Evolutionary conservation across 2,797 vertebrate species (phyloP).

Genomic region (Anguilla pacifica): DNA sequence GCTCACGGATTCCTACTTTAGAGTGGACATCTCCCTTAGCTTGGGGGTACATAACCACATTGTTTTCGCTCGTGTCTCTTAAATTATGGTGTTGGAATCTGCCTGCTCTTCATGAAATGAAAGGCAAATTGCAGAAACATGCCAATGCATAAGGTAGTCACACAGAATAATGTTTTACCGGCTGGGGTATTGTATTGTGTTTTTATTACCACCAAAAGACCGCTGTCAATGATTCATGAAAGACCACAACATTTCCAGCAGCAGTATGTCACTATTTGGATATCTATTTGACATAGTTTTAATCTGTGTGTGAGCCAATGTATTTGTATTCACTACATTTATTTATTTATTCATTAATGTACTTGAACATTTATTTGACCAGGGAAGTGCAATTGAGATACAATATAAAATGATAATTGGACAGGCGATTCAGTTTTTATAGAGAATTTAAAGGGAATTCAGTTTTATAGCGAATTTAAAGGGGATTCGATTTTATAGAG

Average conservation of each 20-base stretch:
- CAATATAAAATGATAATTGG: background rate
- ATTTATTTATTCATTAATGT: background rate
- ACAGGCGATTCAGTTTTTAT: background rate
- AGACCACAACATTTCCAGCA: background rate
- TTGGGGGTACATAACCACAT: background rate
- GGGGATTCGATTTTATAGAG: no score
- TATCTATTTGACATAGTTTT: background rate
- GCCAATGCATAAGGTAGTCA: background rate
- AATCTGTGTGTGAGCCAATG: background rate
- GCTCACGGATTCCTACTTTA: background rate
- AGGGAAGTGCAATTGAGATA: background rate
- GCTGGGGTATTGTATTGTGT: background rate
- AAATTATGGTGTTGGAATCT: background rate
- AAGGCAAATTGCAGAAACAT: background rate
- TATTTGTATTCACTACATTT: background rate
- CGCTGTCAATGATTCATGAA: background rate
- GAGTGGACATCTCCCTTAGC: background rate
- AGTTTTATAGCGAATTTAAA: no score
- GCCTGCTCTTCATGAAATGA: background rate
- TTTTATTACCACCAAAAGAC: background rate
- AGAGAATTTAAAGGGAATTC: no score
- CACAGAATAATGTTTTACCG: background rate
- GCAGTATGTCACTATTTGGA: background rate
- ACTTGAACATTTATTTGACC: background rate
- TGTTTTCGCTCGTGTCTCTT: background rate